A percentile compares a stretch with the other conserved stretches of the same genome.
Conservation (phyloP, 1,140 invertebrate species). For the Oryzaephilus surinamensis region DNA sequence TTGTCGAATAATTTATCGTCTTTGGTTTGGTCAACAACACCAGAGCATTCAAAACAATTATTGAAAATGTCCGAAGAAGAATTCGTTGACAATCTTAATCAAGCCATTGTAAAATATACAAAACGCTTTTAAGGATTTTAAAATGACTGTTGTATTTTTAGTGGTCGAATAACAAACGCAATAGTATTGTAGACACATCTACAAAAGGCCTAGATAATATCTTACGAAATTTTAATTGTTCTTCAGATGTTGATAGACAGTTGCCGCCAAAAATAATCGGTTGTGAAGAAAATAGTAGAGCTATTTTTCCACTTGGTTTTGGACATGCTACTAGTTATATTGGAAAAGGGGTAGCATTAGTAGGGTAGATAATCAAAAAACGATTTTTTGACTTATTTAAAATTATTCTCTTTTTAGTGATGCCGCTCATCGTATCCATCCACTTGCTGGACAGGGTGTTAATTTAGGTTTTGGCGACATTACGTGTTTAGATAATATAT, state of each 20-base stretch:
- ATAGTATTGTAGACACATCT: constrained; percentile 43
- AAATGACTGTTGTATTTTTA: constrained; percentile 29
- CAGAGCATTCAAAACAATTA: constrained; percentile 61
- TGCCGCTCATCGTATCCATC: constrained; percentile 93
- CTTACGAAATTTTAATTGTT: constrained; percentile 36
- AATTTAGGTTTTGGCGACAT: constrained; percentile 97
- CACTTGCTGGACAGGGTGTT: constrained; percentile 92
- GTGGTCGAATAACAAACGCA: constrained; percentile 58
- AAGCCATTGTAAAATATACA: constrained; percentile 74
- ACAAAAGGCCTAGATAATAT: no score
- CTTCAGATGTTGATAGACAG: constrained; percentile 46
- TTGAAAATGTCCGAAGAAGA: constrained; percentile 57
- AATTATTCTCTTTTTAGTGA: constrained; percentile 51
- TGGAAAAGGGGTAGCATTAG: constrained; percentile 57
- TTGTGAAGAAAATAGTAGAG: constrained; percentile 56
- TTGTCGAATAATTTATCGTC: constrained; percentile 67
- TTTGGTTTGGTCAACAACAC: constrained; percentile 82
- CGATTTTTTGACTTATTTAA: neutral
- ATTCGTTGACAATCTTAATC: constrained; percentile 85
- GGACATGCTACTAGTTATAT: constrained; percentile 82
- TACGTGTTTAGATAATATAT: constrained; percentile 50
- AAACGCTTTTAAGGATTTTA: neutral
- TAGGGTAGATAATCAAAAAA: constrained; percentile 68
- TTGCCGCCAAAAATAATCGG: constrained; percentile 67
- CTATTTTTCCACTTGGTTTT: constrained; percentile 85